Evolutionary conservation across 2,797 vertebrate species (phyloP).

Genomic region (Siniperca undulata): DNA sequence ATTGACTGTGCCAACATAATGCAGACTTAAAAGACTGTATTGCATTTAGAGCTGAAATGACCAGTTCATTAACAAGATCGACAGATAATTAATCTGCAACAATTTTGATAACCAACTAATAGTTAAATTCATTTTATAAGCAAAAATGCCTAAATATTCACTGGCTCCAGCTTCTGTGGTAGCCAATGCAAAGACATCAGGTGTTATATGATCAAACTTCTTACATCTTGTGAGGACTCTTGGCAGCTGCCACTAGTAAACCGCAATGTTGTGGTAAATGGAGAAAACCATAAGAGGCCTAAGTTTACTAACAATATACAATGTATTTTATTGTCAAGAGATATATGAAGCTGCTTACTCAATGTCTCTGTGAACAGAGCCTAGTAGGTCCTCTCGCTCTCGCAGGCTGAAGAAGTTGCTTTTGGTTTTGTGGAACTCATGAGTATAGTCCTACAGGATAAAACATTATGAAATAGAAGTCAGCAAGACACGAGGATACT

Average conservation of each 20-base stretch:
- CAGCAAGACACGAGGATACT: not conserved
- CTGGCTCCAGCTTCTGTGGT: too few relatives aligned
- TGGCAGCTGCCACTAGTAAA: not conserved
- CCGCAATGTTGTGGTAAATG: too few relatives aligned
- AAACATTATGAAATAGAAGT: conserved; percentile 12
- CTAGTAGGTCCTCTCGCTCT: conserved; percentile 95
- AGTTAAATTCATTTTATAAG: too few relatives aligned
- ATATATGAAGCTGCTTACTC: conserved; percentile 88
- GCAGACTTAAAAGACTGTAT: not conserved
- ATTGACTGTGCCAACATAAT: not conserved
- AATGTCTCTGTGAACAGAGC: conserved; percentile 95
- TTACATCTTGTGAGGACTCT: not conserved
- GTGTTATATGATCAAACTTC: not conserved
- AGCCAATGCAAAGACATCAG: too few relatives aligned
- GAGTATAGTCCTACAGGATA: conserved; percentile 91
- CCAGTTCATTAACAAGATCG: not conserved
- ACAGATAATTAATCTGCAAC: too few relatives aligned
- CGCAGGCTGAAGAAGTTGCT: conserved; percentile 92
- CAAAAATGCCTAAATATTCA: too few relatives aligned
- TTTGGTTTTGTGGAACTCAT: conserved; percentile 98
- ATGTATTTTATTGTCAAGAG: not conserved
- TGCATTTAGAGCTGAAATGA: not conserved
- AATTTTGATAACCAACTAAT: too few relatives aligned
- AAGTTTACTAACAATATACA: not conserved
- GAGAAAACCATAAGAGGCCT: not conserved